These are phyloP conservation scores for Megaceryle torquata DNA, from an alignment of 2,113 vertebrate genomes.

Conservation along the genomic window DNA sequence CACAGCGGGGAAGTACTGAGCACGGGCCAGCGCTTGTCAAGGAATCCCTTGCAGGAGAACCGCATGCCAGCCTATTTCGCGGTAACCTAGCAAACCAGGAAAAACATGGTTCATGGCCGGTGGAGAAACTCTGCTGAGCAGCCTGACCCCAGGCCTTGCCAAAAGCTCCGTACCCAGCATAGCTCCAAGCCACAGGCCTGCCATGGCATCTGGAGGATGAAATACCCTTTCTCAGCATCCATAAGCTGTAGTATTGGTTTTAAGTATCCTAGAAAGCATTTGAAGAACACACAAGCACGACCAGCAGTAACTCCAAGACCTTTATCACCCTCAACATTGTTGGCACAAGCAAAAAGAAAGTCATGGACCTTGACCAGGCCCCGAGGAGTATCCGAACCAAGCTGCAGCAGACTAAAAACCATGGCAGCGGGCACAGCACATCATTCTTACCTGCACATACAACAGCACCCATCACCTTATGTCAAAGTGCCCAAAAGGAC, in stretches of 20 bases:
- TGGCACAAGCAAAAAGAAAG: rapidly evolving
- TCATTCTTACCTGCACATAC: rapidly evolving
- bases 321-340: neutral
- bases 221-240: neutral
- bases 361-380: neutral
- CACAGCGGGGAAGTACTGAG: neutral
- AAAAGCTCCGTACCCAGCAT: neutral
- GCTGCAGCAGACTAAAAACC: neutral
- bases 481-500: neutral
- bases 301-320: neutral
- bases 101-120: rapidly evolving
- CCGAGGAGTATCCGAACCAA: neutral
- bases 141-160: neutral
- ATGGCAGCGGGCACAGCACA: rapidly evolving
- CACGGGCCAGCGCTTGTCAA: neutral
- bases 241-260: rapidly evolving
- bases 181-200: neutral
- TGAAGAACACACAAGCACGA: rapidly evolving
- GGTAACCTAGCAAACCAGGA: neutral
- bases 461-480: rapidly evolving
- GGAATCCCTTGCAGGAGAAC: neutral
- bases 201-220: neutral
- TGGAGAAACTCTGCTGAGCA: neutral
- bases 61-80: rapidly evolving
- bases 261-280: neutral